These are phyloP conservation scores for Tholera decimalis DNA, from an alignment of 2,888 invertebrate species.

Conservation along the genomic window DNA sequence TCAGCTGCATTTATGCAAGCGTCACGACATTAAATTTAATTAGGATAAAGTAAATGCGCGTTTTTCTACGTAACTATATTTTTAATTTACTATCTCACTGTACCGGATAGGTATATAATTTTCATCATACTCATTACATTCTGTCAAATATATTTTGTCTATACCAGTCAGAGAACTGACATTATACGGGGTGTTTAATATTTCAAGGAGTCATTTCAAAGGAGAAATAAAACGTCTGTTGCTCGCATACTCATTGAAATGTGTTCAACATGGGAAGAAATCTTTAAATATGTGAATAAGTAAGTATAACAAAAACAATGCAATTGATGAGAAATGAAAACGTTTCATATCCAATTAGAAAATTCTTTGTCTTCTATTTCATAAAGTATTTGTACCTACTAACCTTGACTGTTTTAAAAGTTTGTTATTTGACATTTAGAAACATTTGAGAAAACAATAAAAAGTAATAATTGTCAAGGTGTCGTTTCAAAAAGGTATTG, in stretches of 20 bases:
- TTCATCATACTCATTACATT: constrained; percentile 6
- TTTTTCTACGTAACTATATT: constrained; percentile 19
- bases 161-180: not conserved
- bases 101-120: constrained; percentile 22
- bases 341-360: constrained; percentile 52
- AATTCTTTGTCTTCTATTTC: constrained; percentile 47
- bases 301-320: constrained; percentile 35
- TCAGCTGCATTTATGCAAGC: constrained; percentile 44
- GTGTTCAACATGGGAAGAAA: not conserved
- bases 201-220: not conserved
- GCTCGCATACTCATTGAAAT: not conserved
- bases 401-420: constrained; percentile 51
- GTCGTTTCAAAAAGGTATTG: constrained; percentile 24
- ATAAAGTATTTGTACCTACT: constrained; percentile 40
- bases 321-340: constrained; percentile 50
- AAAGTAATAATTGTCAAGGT: constrained; percentile 39
- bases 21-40: constrained; percentile 41
- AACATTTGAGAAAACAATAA: constrained; percentile 37
- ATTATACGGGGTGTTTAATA: not conserved
- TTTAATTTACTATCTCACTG: not conserved
- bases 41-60: constrained; percentile 38
- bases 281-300: not conserved
- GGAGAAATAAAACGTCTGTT: not conserved
- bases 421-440: constrained; percentile 40
- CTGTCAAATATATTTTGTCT: constrained; percentile 5